These are phyloP conservation scores for Psephotus haematonotus DNA, from an alignment of 2,113 vertebrate genomes.

Conservation along the genomic window DNA sequence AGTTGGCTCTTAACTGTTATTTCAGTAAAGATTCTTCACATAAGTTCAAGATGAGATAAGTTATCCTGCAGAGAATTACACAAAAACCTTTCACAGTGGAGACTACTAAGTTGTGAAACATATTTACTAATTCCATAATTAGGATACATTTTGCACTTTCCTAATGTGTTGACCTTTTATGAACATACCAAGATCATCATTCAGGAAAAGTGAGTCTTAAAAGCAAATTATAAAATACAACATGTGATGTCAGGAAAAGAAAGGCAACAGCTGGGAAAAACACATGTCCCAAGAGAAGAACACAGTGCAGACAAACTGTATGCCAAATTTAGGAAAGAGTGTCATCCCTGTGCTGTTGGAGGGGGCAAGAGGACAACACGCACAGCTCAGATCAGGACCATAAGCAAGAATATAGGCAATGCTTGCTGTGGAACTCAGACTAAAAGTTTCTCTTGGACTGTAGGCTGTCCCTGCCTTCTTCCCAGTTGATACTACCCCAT, in stretches of 20 bases:
- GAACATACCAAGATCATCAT: neutral
- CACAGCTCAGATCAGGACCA: rapidly evolving
- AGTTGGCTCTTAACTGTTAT: neutral
- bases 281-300: neutral
- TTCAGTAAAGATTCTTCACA: neutral
- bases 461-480: neutral
- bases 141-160: neutral
- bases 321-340: neutral
- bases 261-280: neutral
- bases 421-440: neutral
- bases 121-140: neutral
- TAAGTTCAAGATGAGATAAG: neutral
- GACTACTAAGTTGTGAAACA: neutral
- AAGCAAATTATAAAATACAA: neutral
- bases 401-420: neutral
- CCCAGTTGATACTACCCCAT: neutral
- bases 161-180: rapidly evolving
- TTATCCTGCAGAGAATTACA: neutral
- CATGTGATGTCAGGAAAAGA: neutral
- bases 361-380: neutral
- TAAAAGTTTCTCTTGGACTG: neutral
- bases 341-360: neutral
- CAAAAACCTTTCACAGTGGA: neutral
- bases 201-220: neutral
- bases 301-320: neutral